These are phyloP conservation scores for Odontocolon sp. DNA, from an alignment of 2,888 invertebrate genomes.

Conservation along the genomic window DNA sequence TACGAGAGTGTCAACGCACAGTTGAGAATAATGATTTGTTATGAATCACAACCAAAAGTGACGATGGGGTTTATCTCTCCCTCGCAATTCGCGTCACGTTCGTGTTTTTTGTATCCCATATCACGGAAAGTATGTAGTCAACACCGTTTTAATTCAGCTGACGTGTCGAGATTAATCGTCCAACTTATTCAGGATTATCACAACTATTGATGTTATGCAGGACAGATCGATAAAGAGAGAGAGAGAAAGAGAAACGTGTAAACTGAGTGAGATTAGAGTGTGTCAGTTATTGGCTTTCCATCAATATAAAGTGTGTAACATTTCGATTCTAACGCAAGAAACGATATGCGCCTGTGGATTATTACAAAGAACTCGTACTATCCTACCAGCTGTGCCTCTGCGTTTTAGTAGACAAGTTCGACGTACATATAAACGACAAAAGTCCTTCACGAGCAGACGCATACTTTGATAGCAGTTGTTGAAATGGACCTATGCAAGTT, in stretches of 20 bases:
- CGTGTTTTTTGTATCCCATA: neutral
- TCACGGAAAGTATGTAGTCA: neutral
- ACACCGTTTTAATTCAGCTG: neutral
- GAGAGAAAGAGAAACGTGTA: too few relatives aligned
- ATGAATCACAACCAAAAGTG: too few relatives aligned
- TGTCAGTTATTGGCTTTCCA: neutral
- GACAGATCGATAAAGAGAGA: too few relatives aligned
- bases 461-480: conserved; percentile 32
- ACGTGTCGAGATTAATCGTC: neutral
- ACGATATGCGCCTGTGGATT: conserved; percentile 50
- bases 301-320: too few relatives aligned
- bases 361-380: conserved; percentile 26
- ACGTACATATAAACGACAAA: conserved; percentile 38
- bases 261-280: neutral
- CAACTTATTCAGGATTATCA: neutral
- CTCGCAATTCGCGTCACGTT: too few relatives aligned
- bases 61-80: too few relatives aligned
- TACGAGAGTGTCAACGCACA: too few relatives aligned
- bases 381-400: conserved; percentile 22
- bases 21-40: too few relatives aligned
- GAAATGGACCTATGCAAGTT: conserved; percentile 16
- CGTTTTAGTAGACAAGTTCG: conserved; percentile 51
- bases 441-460: conserved; percentile 31
- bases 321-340: conserved; percentile 1
- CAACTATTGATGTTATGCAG: neutral